These are phyloP conservation scores for Protaetia brevitarsis DNA, from an alignment of 1,140 invertebrate species.

Conservation along the genomic window DNA sequence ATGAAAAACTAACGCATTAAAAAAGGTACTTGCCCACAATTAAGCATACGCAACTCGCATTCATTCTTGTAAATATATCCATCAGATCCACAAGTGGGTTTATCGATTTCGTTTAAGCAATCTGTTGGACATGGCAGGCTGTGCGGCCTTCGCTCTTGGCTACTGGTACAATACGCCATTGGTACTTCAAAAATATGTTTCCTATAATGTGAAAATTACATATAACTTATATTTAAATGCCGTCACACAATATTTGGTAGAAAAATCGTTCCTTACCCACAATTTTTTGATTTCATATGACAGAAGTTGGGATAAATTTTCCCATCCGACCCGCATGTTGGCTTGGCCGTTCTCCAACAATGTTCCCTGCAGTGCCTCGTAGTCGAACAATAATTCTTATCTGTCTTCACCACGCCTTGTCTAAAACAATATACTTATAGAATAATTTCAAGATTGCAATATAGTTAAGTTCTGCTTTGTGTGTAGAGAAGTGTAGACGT, in stretches of 20 bases:
- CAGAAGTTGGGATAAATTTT: constrained; percentile 88
- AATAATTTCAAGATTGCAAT: not conserved
- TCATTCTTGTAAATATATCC: constrained; percentile 83
- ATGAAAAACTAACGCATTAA: no score
- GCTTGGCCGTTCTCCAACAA: constrained; percentile 83
- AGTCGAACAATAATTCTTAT: constrained; percentile 85
- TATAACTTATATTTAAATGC: not conserved
- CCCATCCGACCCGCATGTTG: constrained; percentile 89
- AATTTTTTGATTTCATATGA: constrained; percentile 89
- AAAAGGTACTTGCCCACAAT: constrained; percentile 72
- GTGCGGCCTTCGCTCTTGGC: constrained; percentile 64
- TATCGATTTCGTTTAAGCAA: constrained; percentile 63
- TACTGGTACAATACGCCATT: constrained; percentile 77
- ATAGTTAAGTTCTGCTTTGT: no score
- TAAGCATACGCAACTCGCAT: constrained; percentile 86
- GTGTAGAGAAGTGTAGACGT: no score
- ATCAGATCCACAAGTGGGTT: constrained; percentile 82
- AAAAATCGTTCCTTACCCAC: constrained; percentile 60
- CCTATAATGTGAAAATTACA: constrained; percentile 51
- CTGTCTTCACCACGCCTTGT: constrained; percentile 77
- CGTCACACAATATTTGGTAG: not conserved
- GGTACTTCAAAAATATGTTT: constrained; percentile 90
- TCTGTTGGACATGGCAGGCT: constrained; percentile 62
- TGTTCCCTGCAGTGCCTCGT: constrained; percentile 87
- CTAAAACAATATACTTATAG: constrained; percentile 46